phyloP scores from a whole-genome alignment of 2,888 invertebrate species.

The Rhamphomyia laevipes region DNA sequence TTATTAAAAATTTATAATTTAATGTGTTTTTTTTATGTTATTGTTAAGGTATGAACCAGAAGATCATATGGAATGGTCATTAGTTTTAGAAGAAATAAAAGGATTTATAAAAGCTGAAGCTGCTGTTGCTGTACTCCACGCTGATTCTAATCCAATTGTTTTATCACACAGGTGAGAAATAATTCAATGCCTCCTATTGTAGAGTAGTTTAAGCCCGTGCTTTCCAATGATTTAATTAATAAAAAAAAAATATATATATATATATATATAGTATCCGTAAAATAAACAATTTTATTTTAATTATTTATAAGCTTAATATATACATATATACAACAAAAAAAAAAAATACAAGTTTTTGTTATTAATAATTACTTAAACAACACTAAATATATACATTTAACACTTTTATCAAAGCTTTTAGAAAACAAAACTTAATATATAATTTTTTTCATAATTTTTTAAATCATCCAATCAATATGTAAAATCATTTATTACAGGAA shows the following conservation, averaged over 20 bases:
- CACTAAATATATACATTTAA: too few species aligned
- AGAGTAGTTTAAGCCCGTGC: conserved; percentile 35
- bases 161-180: conserved; percentile 66
- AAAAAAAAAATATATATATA: neutral
- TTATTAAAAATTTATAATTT: neutral
- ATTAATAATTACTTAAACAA: too few species aligned
- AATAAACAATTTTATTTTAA: neutral
- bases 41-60: conserved; percentile 78
- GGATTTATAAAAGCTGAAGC: conserved; percentile 89
- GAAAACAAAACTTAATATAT: too few species aligned
- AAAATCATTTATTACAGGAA: too few species aligned
- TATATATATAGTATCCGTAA: neutral
- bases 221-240: conserved; percentile 27
- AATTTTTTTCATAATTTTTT: too few species aligned
- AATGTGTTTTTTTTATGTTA: neutral
- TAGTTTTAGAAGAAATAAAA: conserved; percentile 88
- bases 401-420: too few species aligned
- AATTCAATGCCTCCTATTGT: conserved; percentile 9
- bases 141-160: conserved; percentile 74
- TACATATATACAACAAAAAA: too few species aligned
- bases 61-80: conserved; percentile 90
- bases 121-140: conserved; percentile 75
- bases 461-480: too few species aligned
- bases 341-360: too few species aligned
- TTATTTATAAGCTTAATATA: too few species aligned